These are phyloP conservation scores for Phocoena sinus DNA, from an alignment of 2,113 vertebrate species.

Conservation along the genomic window DNA sequence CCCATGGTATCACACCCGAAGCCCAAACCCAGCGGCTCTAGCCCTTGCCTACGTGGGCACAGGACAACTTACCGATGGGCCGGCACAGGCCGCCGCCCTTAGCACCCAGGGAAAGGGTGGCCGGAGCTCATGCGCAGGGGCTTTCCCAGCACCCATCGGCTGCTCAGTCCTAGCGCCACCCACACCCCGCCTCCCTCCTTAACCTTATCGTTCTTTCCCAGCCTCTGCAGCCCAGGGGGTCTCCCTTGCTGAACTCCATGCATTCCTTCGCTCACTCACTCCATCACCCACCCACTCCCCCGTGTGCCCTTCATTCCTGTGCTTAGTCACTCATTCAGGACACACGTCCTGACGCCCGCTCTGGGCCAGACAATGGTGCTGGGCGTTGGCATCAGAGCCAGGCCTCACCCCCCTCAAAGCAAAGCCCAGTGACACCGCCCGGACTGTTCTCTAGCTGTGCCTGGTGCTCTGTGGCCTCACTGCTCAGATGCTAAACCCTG, in stretches of 20 bases:
- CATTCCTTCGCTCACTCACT: neutral
- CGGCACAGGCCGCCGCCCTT: too few relatives aligned
- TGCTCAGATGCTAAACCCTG: neutral
- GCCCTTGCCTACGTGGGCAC: neutral
- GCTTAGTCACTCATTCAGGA: neutral
- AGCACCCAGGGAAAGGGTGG: neutral
- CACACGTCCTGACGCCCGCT: neutral
- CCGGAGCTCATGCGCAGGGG: fast-evolving
- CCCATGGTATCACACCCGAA: neutral
- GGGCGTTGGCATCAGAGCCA: neutral
- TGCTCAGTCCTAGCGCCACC: neutral
- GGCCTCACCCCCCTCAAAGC: neutral
- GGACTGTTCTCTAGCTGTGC: neutral
- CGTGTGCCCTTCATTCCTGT: neutral
- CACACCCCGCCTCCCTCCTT: fast-evolving
- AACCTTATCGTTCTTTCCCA: neutral
- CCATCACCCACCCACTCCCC: neutral
- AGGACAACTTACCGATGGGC: neutral
- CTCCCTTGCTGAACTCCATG: neutral
- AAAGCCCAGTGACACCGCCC: neutral
- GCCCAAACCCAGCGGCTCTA: neutral
- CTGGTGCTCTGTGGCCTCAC: neutral
- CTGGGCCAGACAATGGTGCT: neutral
- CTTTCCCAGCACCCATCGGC: neutral
- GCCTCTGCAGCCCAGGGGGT: neutral